Conservation (phyloP, 1,140 invertebrate species). For the Doryteuthis pealeii region DNA sequence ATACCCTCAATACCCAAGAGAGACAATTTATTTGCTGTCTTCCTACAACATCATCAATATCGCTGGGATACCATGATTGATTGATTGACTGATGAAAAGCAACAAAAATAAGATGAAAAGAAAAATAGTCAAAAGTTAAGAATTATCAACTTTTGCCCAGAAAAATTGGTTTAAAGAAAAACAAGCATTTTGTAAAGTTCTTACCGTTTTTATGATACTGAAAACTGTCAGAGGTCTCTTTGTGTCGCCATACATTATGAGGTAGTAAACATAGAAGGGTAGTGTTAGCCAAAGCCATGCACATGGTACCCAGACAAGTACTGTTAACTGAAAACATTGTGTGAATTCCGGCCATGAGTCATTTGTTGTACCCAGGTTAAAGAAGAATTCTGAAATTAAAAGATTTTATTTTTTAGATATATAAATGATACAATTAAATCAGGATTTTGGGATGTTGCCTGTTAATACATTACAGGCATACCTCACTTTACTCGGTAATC, state of each 20-base stretch:
- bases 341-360: conserved; percentile 63
- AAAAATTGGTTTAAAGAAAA: background rate
- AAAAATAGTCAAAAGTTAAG: no score
- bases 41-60: no score
- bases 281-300: conserved; percentile 79
- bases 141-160: no score
- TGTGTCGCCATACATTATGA: background rate
- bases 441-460: no score
- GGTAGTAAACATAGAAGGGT: conserved; percentile 68
- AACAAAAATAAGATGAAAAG: no score
- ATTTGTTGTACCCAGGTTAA: conserved; percentile 66
- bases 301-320: conserved; percentile 84
- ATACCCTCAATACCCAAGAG: no score
- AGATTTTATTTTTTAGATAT: no score
- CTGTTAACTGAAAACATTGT: conserved; percentile 64
- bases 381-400: conserved; percentile 32
- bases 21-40: no score
- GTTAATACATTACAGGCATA: no score
- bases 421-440: background rate
- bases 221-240: conserved; percentile 40
- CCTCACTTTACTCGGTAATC: no score
- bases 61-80: no score
- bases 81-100: no score
- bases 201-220: background rate
- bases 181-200: background rate